phyloP scores from a whole-genome alignment of 2,113 vertebrate species.

The Pterocles burchelli region DNA sequence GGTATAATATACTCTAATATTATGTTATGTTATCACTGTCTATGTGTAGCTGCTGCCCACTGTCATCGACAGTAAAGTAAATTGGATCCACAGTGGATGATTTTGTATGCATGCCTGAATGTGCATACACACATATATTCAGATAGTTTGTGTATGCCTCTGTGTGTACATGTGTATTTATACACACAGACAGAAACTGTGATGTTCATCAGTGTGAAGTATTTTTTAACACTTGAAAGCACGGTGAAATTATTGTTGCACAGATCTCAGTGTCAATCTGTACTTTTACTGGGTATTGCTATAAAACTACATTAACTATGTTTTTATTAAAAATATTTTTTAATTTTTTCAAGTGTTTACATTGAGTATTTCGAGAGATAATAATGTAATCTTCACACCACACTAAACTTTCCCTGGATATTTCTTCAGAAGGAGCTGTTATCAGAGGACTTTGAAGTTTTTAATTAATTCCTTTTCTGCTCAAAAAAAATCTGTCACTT shows the following conservation, averaged over 20 bases:
- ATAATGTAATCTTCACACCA: neutral
- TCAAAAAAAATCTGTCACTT: neutral
- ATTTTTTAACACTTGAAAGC: neutral
- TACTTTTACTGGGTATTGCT: neutral
- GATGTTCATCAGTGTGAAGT: neutral
- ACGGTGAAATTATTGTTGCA: neutral
- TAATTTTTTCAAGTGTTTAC: neutral
- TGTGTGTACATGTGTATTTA: neutral
- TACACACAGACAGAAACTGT: neutral
- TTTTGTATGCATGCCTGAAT: neutral
- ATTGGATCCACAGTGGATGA: neutral
- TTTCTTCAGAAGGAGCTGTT: neutral
- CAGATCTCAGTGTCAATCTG: neutral
- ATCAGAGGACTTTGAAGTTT: neutral
- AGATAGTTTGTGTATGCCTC: neutral
- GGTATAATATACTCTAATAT: neutral
- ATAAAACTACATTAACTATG: neutral
- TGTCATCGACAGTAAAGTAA: neutral
- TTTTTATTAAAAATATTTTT: neutral
- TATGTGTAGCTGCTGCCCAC: neutral
- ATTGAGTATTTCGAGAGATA: neutral
- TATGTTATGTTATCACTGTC: neutral
- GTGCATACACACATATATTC: neutral
- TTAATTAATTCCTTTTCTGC: constrained; percentile 26
- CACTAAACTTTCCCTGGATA: neutral